Base-by-base conservation (phyloP, 2,797 vertebrate species). In the Cuculus canorus region DNA sequence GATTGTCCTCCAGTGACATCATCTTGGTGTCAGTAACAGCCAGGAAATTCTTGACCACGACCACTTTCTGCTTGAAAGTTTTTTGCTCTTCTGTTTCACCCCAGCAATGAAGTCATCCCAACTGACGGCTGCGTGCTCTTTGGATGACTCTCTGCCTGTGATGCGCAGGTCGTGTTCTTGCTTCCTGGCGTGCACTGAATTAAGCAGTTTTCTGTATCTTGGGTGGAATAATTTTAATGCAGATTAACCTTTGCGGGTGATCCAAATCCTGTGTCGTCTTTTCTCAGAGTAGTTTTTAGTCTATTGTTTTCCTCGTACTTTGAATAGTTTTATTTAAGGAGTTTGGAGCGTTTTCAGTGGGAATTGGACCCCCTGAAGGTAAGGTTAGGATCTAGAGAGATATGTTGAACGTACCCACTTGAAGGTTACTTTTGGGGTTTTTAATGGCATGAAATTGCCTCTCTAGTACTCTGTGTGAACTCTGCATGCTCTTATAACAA, bases 11-110 rank as follows among this genome's bases (percentile, higher is more conserved):
- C 85, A 72, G 45, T 93, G 90, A 94, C 84, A 84, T 93, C 91
- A 96, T 71, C 88, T 81, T 82, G 43, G 68, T 85, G 78, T 64
- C 85, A 59, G 81, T 32, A 72, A 17, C 2, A 45, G 91, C 89
- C 90, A 95, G 86, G 85, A 93, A 96, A 96, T 95, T 93, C 90
- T 94, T 95, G 73, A 92, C 93, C 94, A 52, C 2, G 57, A 60
- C 78, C 69, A 35, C 75, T 93, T 93, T 73, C 69, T 85, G 81
- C 89, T 54, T 79, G 70, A 45, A 85, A 79, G 50, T 90, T 94
- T 27, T 87, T 79, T 94, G 48, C 87, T 97, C 90, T 53, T 82
- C 80, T 82, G 37, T 95, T 93, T 95, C 91, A 93, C 82, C 86
- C 82, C 83, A 90, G 92, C 80, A 53, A 6, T 92, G 92, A 93